These are phyloP conservation scores for Oligia strigilis DNA, from an alignment of 2,888 invertebrate genomes.

Conservation along the genomic window DNA sequence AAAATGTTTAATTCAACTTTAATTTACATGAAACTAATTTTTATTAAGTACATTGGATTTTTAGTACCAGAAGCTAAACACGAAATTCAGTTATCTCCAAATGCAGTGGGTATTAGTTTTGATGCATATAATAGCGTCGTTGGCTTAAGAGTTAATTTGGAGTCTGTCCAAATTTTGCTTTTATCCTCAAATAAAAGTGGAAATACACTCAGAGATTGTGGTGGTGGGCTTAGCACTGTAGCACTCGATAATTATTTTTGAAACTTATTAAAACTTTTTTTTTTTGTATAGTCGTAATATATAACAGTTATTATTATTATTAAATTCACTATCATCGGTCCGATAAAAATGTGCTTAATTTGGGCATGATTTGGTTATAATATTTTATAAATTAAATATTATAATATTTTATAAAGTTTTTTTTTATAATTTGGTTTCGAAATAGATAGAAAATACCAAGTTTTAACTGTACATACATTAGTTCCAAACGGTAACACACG, in stretches of 20 bases:
- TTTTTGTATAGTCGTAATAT: too few species aligned
- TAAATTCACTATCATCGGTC: not conserved
- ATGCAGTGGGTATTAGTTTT: slow-evolving; percentile 74
- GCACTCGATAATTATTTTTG: slow-evolving; percentile 33
- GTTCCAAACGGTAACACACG: not conserved
- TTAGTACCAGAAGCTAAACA: slow-evolving; percentile 27
- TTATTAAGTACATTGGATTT: not conserved
- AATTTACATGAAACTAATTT: too few species aligned
- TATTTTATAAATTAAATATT: not conserved
- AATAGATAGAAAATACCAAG: not conserved
- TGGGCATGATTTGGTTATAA: not conserved
- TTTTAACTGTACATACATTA: not conserved
- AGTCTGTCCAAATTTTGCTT: slow-evolving; percentile 84
- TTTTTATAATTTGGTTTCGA: too few species aligned
- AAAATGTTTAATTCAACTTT: too few species aligned
- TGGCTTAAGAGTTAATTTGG: slow-evolving; percentile 88
- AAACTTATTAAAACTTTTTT: not conserved
- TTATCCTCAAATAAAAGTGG: slow-evolving; percentile 84
- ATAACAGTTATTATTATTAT: not conserved
- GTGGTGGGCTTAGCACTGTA: slow-evolving; percentile 13
- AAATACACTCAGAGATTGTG: slow-evolving; percentile 71
- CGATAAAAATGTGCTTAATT: not conserved
- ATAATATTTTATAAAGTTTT: not conserved
- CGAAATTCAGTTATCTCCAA: slow-evolving; percentile 68
- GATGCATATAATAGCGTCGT: slow-evolving; percentile 83